phyloP scores from a whole-genome alignment of 2,888 invertebrate species.

The Orchesella flavescens region DNA sequence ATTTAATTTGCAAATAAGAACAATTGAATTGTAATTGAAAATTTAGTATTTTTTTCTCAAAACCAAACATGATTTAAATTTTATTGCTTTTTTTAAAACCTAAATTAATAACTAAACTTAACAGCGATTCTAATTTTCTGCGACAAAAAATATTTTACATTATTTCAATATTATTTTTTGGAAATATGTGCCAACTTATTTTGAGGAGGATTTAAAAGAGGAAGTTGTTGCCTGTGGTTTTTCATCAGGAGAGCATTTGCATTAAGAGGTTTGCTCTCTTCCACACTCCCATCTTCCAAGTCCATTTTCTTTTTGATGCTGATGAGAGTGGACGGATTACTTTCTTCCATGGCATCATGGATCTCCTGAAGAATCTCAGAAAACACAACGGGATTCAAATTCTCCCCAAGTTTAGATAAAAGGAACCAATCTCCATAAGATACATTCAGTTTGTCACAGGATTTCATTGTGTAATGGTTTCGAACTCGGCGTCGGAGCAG shows the following conservation, averaged over 20 bases:
- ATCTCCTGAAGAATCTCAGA: slow-evolving; percentile 63
- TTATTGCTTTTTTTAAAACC: no score
- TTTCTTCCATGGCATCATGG: slow-evolving; percentile 10
- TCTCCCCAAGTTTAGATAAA: slow-evolving; percentile 62
- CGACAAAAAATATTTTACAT: no score
- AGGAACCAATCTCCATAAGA: slow-evolving; percentile 68
- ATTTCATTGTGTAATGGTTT: slow-evolving; percentile 11
- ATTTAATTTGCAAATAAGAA: no score
- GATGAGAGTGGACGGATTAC: slow-evolving; percentile 13
- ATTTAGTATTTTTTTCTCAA: no score
- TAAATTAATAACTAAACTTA: no score
- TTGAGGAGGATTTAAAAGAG: no score
- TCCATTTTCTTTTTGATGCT: slow-evolving; percentile 42
- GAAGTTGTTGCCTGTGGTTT: no score
- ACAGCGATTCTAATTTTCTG: no score
- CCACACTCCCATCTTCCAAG: neutral
- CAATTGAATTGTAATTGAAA: no score
- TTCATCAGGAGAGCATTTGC: neutral
- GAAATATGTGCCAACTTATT: no score
- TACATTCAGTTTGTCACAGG: slow-evolving; percentile 33
- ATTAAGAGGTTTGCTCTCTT: slow-evolving; percentile 23
- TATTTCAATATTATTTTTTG: no score
- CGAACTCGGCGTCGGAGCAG: slow-evolving; percentile 45
- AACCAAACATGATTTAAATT: no score
- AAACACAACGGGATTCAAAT: slow-evolving; percentile 67